A percentile compares a stretch with the other conserved stretches of the same genome.
phyloP scores from a whole-genome alignment of 2,113 vertebrate species.

The Hippocampus comes region DNA sequence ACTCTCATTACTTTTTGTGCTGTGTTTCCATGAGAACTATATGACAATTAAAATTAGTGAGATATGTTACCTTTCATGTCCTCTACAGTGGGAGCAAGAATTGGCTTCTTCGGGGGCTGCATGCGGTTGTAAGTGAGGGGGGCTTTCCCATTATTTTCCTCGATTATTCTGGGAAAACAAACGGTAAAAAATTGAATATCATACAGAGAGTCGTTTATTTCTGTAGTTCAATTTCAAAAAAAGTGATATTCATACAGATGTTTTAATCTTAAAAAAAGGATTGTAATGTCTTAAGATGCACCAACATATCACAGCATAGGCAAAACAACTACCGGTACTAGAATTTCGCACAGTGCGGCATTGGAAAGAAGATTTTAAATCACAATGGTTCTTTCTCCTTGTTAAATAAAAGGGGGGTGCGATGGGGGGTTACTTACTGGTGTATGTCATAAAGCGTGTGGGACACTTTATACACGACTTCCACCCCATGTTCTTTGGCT shows the following conservation, averaged over 20 bases:
- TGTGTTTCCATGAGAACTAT: neutral
- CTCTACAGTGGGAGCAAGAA: slow-evolving; percentile 47
- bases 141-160: slow-evolving; percentile 66
- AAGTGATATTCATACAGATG: too few species aligned
- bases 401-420: too few species aligned
- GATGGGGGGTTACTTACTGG: slow-evolving; percentile 35
- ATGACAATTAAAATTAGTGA: neutral
- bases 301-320: too few species aligned
- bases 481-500: slow-evolving; percentile 47
- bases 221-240: too few species aligned
- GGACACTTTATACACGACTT: slow-evolving; percentile 67
- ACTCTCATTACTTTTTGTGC: neutral
- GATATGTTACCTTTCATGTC: slow-evolving; percentile 57
- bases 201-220: too few species aligned
- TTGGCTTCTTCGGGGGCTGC: slow-evolving; percentile 58
- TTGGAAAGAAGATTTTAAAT: neutral
- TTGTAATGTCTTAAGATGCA: too few species aligned
- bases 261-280: too few species aligned
- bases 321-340: too few species aligned
- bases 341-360: neutral
- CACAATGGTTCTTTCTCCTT: neutral
- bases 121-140: slow-evolving; percentile 70
- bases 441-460: slow-evolving; percentile 70
- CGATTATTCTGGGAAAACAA: slow-evolving; percentile 62
- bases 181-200: too few species aligned